A percentile compares a stretch with the other conserved stretches of the same genome.
phyloP scores from a whole-genome alignment of 2,888 invertebrate genomes.

The Drosophila paranaensis region DNA sequence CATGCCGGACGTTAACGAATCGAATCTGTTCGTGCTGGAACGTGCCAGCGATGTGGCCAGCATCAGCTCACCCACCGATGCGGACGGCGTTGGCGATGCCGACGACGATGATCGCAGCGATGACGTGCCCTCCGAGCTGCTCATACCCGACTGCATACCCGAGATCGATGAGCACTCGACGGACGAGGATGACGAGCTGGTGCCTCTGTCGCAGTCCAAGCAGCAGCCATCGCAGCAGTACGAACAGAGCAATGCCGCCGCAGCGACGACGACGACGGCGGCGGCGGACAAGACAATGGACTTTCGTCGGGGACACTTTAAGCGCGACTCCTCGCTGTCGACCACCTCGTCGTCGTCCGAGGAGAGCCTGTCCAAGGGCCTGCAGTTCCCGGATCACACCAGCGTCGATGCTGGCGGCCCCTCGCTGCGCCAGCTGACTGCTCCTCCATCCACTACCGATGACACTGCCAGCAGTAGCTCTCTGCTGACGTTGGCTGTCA shows the following conservation, averaged over 20 bases:
- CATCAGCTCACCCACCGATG: conserved; percentile 69
- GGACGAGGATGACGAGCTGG: conserved; percentile 79
- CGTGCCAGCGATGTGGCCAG: conserved; percentile 83
- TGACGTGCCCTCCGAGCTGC: conserved; percentile 83
- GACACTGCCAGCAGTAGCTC: conserved; percentile 28
- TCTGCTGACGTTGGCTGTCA: conserved; percentile 52
- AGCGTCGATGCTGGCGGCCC: conserved; percentile 64
- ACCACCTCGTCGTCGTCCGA: conserved; percentile 84
- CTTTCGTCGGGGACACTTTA: conserved; percentile 83
- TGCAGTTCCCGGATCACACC: conserved; percentile 82
- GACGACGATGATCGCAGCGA: conserved; percentile 83
- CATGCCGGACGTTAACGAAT: conserved; percentile 83
- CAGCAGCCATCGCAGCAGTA: conserved; percentile 10
- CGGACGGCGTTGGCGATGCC: conserved; percentile 44
- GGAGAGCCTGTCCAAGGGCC: conserved; percentile 83
- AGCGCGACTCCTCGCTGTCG: conserved; percentile 82
- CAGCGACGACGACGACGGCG: background rate
- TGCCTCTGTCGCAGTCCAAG: conserved; percentile 52
- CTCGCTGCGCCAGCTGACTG: conserved; percentile 52
- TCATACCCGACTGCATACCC: conserved; percentile 84
- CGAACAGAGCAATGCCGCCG: conserved; percentile 8
- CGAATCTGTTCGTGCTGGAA: conserved; percentile 81
- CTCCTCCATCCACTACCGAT: conserved; percentile 7
- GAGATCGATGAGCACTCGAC: conserved; percentile 84
- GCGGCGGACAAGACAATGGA: conserved; percentile 58